A percentile compares a stretch with the other conserved stretches of the same genome.
phyloP scores from a whole-genome alignment of 2,113 vertebrate species.

The Mustelus asterias region DNA sequence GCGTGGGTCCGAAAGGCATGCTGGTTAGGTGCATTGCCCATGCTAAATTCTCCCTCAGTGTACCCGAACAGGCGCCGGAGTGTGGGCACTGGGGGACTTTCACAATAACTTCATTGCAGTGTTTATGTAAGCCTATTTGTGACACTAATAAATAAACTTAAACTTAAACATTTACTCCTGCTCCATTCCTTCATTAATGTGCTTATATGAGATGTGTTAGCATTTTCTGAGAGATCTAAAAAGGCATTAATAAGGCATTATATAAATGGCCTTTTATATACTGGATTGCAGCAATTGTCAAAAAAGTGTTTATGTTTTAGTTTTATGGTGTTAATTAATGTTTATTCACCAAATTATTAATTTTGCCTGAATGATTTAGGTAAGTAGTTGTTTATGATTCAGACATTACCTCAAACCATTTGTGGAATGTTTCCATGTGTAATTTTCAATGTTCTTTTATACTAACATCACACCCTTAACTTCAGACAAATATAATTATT shows the following conservation, averaged over 20 bases:
- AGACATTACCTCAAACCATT: background rate
- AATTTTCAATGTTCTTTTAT: background rate
- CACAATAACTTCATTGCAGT: no score
- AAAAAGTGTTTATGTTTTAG: background rate
- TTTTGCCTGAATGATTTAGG: slow-evolving; percentile 2
- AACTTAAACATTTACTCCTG: background rate
- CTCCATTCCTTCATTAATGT: background rate
- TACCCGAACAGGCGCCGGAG: no score
- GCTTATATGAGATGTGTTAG: background rate
- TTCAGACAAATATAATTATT: slow-evolving; percentile 15
- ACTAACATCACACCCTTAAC: background rate
- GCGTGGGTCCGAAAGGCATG: no score
- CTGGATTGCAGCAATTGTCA: background rate
- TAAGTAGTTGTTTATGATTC: background rate
- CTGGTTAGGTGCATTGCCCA: no score
- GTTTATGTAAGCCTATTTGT: no score
- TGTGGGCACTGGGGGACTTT: no score
- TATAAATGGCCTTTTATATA: background rate
- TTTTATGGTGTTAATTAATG: background rate
- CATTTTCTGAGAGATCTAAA: background rate
- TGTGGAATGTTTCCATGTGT: background rate
- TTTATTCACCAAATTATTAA: background rate
- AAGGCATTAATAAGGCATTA: background rate
- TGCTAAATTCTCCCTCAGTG: no score
- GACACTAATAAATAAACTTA: no score